These are phyloP conservation scores for Oryzias curvinotus DNA, from an alignment of 2,113 vertebrate genomes.

Conservation along the genomic window DNA sequence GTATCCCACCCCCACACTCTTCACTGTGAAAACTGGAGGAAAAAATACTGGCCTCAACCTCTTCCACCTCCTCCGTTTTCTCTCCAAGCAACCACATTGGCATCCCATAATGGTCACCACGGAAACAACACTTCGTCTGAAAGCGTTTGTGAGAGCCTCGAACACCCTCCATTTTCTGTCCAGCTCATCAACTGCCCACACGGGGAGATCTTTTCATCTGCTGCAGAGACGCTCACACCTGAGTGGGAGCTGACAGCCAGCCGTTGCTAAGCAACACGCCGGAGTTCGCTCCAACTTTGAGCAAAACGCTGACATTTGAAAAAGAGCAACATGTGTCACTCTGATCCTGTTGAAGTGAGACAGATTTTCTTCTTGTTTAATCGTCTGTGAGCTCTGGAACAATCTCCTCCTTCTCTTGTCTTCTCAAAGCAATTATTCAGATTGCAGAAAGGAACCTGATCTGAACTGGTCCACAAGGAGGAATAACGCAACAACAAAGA, in stretches of 20 bases:
- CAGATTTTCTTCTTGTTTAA: no score
- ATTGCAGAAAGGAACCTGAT: no score
- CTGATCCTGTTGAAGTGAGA: neutral
- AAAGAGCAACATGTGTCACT: constrained; percentile 2
- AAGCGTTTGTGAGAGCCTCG: constrained; percentile 15
- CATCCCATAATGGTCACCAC: constrained; percentile 59
- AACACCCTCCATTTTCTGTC: no score
- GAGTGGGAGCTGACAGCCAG: constrained; percentile 58
- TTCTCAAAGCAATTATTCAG: no score
- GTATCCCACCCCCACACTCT: constrained; percentile 40
- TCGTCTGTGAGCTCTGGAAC: no score
- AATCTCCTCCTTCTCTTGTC: no score
- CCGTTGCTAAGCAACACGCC: constrained; percentile 67
- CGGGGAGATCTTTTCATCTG: neutral
- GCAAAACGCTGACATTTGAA: constrained; percentile 35
- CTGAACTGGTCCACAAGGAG: no score
- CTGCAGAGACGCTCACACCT: constrained; percentile 34
- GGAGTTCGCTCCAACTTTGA: constrained; percentile 43
- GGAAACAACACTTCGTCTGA: constrained; percentile 56
- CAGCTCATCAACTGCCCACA: constrained; percentile 40
- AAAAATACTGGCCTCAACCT: constrained; percentile 27
- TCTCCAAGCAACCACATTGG: constrained; percentile 52
- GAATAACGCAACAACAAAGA: no score
- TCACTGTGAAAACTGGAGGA: constrained; percentile 28
- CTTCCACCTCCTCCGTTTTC: constrained; percentile 37